Conservation (phyloP, 2,888 invertebrate species). For the Pollenia amentaria region DNA sequence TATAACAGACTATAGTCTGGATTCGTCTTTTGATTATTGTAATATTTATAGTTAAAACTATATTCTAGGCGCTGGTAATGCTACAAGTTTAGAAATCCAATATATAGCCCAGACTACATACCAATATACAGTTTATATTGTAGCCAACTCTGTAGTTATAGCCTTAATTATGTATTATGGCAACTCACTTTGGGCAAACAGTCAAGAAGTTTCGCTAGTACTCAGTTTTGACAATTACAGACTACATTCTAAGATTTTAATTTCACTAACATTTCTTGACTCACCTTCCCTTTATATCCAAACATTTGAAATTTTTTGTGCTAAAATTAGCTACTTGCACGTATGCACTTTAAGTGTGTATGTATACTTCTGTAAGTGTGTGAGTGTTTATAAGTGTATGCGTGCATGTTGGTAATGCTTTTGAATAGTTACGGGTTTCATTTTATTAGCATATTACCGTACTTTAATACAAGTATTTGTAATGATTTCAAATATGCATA, state of each 20-base stretch:
- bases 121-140: no score
- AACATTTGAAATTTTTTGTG: constrained; percentile 41
- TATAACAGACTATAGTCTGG: no score
- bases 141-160: no score
- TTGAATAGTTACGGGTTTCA: constrained; percentile 72
- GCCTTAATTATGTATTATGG: no score
- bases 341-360: constrained; percentile 47
- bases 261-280: neutral
- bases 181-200: no score
- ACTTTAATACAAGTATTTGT: constrained; percentile 71
- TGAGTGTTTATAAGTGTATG: constrained; percentile 31
- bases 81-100: no score
- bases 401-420: constrained; percentile 65
- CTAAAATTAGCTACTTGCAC: constrained; percentile 64
- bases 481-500: constrained; percentile 74
- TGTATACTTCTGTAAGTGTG: constrained; percentile 19
- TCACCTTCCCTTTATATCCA: neutral
- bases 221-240: neutral
- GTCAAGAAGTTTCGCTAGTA: no score
- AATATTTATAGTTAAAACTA: no score
- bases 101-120: no score
- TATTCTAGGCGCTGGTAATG: no score
- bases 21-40: no score
- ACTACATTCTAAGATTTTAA: neutral
- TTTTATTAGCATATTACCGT: constrained; percentile 71